These are phyloP conservation scores for Lordiphosa fenestrarum DNA, from an alignment of 2,888 invertebrate genomes.

Conservation along the genomic window DNA sequence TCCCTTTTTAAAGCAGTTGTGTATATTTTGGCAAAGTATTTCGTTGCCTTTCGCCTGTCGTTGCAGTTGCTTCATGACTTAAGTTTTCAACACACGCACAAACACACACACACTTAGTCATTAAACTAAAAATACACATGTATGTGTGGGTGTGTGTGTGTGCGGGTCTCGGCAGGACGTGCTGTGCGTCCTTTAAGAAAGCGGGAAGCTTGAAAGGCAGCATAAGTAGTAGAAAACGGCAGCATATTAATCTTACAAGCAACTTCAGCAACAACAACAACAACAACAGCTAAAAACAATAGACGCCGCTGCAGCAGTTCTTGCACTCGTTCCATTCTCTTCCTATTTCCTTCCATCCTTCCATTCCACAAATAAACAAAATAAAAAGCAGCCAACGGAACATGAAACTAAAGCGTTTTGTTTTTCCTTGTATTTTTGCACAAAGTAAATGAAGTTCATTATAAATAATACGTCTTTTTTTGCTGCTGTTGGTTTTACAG, in stretches of 20 bases:
- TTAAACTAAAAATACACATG: conserved; percentile 31
- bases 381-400: conserved; percentile 36
- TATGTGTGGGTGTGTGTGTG: background rate
- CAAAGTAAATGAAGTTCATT: conserved; percentile 65
- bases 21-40: conserved; percentile 35
- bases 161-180: conserved; percentile 47
- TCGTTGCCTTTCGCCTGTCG: conserved; percentile 28
- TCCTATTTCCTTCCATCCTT: conserved; percentile 20
- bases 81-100: conserved; percentile 59
- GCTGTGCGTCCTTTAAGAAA: conserved; percentile 47
- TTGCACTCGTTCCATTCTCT: conserved; percentile 33
- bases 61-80: conserved; percentile 51
- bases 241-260: conserved; percentile 68
- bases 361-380: conserved; percentile 14
- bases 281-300: conserved; percentile 41
- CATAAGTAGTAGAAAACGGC: conserved; percentile 70
- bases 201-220: conserved; percentile 57
- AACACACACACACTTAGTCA: conserved; percentile 35
- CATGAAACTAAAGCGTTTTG: conserved; percentile 49
- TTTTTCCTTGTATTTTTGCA: conserved; percentile 27
- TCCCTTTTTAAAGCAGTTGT: conserved; percentile 54
- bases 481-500: too few species aligned
- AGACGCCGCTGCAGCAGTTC: conserved; percentile 32
- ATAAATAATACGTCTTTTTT: conserved; percentile 25
- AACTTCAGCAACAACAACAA: conserved; percentile 36